Base-by-base conservation (phyloP, 2,797 vertebrate genomes). In the Cossypha dichroa region DNA sequence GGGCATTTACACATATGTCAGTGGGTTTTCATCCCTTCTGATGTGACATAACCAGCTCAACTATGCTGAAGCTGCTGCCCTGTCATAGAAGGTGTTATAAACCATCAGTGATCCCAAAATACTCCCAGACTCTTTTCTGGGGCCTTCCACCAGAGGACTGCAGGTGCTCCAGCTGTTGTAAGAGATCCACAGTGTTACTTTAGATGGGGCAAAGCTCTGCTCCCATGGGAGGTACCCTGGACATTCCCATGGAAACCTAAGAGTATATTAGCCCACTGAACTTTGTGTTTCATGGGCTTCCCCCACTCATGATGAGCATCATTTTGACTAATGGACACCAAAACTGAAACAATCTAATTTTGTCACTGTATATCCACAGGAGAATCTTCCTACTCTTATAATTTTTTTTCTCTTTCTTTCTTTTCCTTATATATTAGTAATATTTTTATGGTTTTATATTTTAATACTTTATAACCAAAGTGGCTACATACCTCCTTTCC, bases 251-350 rank as follows among this genome's bases (percentile, higher is more conserved):
- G 11, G 38, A 38, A 59, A 59, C 6, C 6, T 38, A 28, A 52
- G 15, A 6, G 9, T n/a, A 20, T 59, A 36, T 45, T n/a, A 75
- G 11, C 21, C 11, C 36, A 34, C 15, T 41, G 36, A 60, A 38
- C 16, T 52, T 76, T 11, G 8, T 29, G 15, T 28, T 58, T 85
- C 13, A 4, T 4, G 10, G 15, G 29, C 21, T 60, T 45, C 19
- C 22, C 26, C 3, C n/a, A n/a, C 1, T 5, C 5, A 1, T 1
- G 1, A 60, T 6, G 1, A 38, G 13, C 10, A 13, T 29, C 13
- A 45, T 43, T 67, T 76, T 1, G 1, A 60, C 19, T 18, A 52
- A 46, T 16, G 19, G 19, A 15, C 23, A 9, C 8, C 0, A 2
- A 59, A 38, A 45, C 10, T 29, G 10, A 31, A 60, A 11, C 15